A percentile compares a stretch with the other conserved stretches of the same genome.
Conservation (phyloP, 35 echinoderm and acorn worm species). For the Apostichopus parvimensis region DNA sequence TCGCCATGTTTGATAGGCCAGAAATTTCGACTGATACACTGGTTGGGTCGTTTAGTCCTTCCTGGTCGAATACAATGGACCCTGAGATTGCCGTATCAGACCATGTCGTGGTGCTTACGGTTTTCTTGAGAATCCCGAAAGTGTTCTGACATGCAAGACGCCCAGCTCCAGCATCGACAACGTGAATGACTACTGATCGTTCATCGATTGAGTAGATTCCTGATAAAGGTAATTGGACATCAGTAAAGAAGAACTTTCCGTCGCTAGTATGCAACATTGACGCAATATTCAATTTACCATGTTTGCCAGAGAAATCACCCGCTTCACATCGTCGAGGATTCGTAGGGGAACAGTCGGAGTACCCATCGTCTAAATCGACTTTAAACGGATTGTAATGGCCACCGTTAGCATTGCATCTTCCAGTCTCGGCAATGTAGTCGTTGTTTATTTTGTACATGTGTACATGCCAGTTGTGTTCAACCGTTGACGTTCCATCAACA, state of each 20-base stretch:
- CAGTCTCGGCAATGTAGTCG: constrained; percentile 61
- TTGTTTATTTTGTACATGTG: constrained; percentile 58
- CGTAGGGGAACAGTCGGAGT: constrained; percentile 58
- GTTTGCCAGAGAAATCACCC: constrained; percentile 83
- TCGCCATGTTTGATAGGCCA: constrained; percentile 56
- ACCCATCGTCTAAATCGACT: constrained; percentile 66
- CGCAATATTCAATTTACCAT: constrained; percentile 62
- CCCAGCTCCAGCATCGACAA: constrained; percentile 42
- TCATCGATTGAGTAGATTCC: constrained; percentile 61
- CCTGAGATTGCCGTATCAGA: constrained; percentile 50
- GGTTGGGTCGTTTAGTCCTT: constrained; percentile 56
- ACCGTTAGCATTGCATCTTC: constrained; percentile 59
- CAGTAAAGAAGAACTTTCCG: constrained; percentile 88
- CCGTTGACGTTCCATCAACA: constrained; percentile 65
- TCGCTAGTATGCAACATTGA: constrained; percentile 44
- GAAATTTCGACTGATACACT: constrained; percentile 41
- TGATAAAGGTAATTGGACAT: constrained; percentile 76
- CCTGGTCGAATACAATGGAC: constrained; percentile 60
- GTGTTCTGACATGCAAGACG: constrained; percentile 71
- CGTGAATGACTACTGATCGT: constrained; percentile 72
- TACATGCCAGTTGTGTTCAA: constrained; percentile 90
- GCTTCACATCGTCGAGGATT: constrained; percentile 85
- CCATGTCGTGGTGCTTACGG: constrained; percentile 55
- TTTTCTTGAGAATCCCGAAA: constrained; percentile 50
- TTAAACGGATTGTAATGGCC: constrained; percentile 91